Conservation (phyloP, 2,797 vertebrate genomes). For the Heliangelus exortis region DNA sequence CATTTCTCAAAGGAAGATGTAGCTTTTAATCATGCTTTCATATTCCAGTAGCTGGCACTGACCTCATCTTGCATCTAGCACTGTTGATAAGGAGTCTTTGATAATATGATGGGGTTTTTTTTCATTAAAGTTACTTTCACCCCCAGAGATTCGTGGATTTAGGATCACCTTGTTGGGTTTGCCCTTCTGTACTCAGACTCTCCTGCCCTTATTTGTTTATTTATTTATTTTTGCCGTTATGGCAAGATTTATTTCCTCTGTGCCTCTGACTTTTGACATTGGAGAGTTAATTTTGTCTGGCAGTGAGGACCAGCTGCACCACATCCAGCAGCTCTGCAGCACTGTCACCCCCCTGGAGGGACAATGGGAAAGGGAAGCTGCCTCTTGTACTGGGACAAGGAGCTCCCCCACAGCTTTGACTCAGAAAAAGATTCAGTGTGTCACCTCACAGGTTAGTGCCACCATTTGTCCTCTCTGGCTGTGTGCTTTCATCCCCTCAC, state of each 20-base stretch:
- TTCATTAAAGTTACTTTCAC: not conserved
- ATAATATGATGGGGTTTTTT: not conserved
- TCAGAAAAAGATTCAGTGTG: not conserved
- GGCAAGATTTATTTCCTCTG: not conserved
- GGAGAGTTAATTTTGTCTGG: not conserved
- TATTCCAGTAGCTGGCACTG: not conserved
- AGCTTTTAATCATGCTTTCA: slow-evolving; percentile 3
- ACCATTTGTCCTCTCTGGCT: not conserved
- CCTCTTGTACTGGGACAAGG: not conserved
- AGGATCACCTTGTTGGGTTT: not conserved
- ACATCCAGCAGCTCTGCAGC: not conserved
- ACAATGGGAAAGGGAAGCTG: not conserved
- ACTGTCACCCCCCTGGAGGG: not conserved
- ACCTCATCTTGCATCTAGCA: not conserved
- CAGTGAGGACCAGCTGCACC: not conserved
- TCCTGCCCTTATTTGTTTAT: not conserved
- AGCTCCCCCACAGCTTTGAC: not conserved
- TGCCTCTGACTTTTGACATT: not conserved
- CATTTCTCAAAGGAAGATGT: not conserved
- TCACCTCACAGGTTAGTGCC: not conserved
- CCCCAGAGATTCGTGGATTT: not conserved
- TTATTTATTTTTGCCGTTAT: not conserved
- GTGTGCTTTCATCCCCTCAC: not conserved
- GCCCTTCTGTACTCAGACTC: not conserved
- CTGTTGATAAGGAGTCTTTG: slow-evolving; percentile 10